Base-by-base conservation (phyloP, 2,113 vertebrate genomes). In the Calidris pygmaea region DNA sequence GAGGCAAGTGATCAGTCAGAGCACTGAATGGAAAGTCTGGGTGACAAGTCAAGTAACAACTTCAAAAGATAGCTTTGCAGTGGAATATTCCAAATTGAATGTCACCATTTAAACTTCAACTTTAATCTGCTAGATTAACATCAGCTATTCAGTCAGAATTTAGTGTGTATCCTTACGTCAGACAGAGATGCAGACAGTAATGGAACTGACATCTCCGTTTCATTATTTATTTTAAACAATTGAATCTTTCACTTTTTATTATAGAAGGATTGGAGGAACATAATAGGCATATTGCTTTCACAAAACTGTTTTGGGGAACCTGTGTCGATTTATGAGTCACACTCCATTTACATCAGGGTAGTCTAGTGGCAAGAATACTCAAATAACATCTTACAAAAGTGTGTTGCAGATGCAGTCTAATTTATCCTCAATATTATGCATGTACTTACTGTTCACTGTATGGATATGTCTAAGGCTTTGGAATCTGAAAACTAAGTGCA, bases 191-290 rank as follows among this genome's bases (percentile, higher is more conserved):
- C 2, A 22, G 52, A 27, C 14, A 47, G 26, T 43, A 91, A 75
- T 52, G 55, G 73, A 89, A 39, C 32, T 80, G 89, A 79, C 67
- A 72, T 10, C 0, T 52, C 27, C 0, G 2, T 43, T 91, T 91
- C 1, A 9, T 30, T 77, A 34, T n/a, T 71, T 89, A 77, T 80
- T 91, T 91, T 85, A 93, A 93, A 58, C 59, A 80, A 94, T 79
- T 68, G 76, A 59, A 88, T 87, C 41, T 48, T 90, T 92, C 58
- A 85, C 43, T 6, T 85, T 92, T 86, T 75, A 92, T 93, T 92
- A 81, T 6, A 47, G 55, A 66, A 65, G 8, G 29, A 50, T 32
- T 59, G 32, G 29, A 22, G 19, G 41, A 91, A 78, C 41, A 29
- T 10, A 83, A 50, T 20, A 63, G 52, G 30, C 37, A 76, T 62